Conservation (phyloP, 2,888 invertebrate genomes). For the Allophyes oxyacanthae region DNA sequence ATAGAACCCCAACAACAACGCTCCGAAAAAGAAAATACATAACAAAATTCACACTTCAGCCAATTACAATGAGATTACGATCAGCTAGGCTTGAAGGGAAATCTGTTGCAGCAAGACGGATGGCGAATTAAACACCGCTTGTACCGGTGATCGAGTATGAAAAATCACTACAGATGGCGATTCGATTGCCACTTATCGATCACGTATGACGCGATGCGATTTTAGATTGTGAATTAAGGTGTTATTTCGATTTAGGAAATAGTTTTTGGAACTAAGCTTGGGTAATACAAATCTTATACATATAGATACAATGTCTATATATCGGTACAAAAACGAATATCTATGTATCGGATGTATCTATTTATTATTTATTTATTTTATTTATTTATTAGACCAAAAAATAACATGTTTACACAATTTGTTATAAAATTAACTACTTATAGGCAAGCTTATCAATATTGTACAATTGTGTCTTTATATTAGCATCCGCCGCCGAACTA, state of each 20-base stretch:
- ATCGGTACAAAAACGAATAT: too few species aligned
- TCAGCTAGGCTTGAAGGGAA: conserved; percentile 59
- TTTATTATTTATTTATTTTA: too few species aligned
- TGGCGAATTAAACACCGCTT: conserved; percentile 80
- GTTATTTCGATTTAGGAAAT: conserved; percentile 36
- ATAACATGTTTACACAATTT: too few species aligned
- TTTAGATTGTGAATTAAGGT: conserved; percentile 49
- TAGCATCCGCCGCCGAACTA: too few species aligned
- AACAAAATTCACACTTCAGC: conserved; percentile 17
- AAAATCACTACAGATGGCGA: conserved; percentile 80
- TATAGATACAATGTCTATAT: too few species aligned
- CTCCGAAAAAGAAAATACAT: background rate
- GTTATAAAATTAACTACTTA: too few species aligned
- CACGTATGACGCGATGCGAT: conserved; percentile 60
- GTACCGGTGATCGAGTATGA: conserved; percentile 84
- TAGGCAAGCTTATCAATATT: too few species aligned
- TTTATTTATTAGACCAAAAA: too few species aligned
- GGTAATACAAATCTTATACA: too few species aligned
- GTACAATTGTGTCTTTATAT: too few species aligned
- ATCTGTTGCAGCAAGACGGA: conserved; percentile 80
- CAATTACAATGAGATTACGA: conserved; percentile 54
- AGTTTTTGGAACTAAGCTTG: background rate
- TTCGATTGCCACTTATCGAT: conserved; percentile 70
- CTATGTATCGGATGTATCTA: too few species aligned
- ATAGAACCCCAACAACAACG: too few species aligned